Evolutionary conservation across 2,797 vertebrate genomes (phyloP).

Genomic region (Acanthornis magna): DNA sequence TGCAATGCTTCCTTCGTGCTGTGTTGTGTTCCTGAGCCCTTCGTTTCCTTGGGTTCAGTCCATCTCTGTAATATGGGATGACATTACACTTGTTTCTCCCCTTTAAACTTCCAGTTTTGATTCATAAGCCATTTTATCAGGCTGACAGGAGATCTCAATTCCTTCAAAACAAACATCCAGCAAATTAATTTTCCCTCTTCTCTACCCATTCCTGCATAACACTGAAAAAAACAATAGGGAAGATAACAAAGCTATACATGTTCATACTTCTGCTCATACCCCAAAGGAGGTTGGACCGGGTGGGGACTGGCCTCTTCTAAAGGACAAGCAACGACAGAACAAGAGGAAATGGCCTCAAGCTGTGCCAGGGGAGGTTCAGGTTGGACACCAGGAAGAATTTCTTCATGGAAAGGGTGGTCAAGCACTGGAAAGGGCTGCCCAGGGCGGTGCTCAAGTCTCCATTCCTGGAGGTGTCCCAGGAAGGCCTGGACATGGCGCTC

Average conservation of each 20-base stretch:
- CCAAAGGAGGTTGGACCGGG: not conserved
- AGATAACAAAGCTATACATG: not conserved
- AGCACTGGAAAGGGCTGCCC: not conserved
- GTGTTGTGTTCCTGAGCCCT: not conserved
- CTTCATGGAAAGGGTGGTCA: rapidly evolving
- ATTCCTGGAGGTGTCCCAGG: not conserved
- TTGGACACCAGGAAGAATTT: not conserved
- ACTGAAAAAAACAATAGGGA: not conserved
- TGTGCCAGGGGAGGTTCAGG: not conserved
- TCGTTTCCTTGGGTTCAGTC: not conserved
- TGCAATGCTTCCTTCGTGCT: not conserved
- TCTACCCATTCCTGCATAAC: not conserved
- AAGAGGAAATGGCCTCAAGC: not conserved
- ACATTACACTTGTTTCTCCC: not conserved
- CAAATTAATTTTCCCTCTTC: constrained; percentile 1
- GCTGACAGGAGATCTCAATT: not conserved
- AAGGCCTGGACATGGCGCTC: not conserved
- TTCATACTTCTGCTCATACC: not conserved
- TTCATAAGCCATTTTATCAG: not conserved
- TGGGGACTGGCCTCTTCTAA: not conserved
- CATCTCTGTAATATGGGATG: not conserved
- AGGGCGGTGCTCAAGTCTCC: rapidly evolving
- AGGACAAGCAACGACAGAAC: not conserved
- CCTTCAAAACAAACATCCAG: not conserved
- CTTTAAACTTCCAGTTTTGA: not conserved